A percentile compares a stretch with the other conserved stretches of the same genome.
These are phyloP conservation scores for Neodiprion virginianus DNA, from an alignment of 1,140 invertebrate genomes.

Conservation along the genomic window DNA sequence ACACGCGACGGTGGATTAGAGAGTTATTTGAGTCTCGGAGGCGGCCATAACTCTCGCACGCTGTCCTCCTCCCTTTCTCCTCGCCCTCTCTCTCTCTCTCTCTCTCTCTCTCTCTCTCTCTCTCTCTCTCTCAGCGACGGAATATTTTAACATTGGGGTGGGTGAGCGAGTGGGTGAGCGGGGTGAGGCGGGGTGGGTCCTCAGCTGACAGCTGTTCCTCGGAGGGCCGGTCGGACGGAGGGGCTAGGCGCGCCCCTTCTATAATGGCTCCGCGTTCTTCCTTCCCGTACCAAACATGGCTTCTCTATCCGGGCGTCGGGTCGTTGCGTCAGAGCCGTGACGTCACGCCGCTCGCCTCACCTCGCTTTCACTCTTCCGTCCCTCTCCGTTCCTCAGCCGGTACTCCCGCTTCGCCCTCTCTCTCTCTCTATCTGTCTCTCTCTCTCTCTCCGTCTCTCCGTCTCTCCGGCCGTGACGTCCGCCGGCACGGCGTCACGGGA, in stretches of 20 bases:
- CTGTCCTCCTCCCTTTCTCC: constrained; percentile 55
- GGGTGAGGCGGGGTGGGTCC: constrained; percentile 32
- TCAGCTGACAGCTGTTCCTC: constrained; percentile 63
- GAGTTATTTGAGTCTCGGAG: constrained; percentile 63
- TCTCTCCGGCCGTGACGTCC: no score
- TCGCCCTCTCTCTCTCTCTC: constrained; percentile 47
- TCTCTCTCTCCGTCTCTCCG: constrained; percentile 14
- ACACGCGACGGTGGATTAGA: constrained; percentile 58
- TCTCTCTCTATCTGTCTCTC: constrained; percentile 29
- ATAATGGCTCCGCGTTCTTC: constrained; percentile 65
- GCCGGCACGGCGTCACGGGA: neutral
- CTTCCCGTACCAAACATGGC: constrained; percentile 62
- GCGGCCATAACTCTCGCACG: constrained; percentile 60
- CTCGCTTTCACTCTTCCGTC: constrained; percentile 34
- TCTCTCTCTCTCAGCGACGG: constrained; percentile 46
- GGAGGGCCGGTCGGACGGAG: constrained; percentile 62
- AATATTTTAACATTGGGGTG: constrained; percentile 60
- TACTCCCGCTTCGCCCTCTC: constrained; percentile 30
- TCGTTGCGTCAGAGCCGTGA: constrained; percentile 1
- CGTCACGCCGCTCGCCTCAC: constrained; percentile 28
- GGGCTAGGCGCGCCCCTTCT: constrained; percentile 64
- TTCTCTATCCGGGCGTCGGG: constrained; percentile 22
- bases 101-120: constrained; percentile 43
- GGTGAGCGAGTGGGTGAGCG: constrained; percentile 27
- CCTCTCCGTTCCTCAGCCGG: constrained; percentile 32